Conservation (phyloP, 2,888 invertebrate species). For the Eilema sororculum region DNA sequence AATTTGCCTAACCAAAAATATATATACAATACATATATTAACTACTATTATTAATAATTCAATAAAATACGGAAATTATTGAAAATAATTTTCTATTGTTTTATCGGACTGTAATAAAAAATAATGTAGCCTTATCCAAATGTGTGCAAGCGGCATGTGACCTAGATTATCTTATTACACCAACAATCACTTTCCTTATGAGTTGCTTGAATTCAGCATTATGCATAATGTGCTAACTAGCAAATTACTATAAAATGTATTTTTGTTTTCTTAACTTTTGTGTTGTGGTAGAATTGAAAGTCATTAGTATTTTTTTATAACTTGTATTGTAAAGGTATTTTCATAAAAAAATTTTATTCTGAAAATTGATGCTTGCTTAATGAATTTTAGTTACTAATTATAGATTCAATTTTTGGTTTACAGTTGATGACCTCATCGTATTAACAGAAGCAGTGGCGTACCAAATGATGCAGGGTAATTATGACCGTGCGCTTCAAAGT, state of each 20-base stretch:
- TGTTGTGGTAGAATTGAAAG: constrained; percentile 5
- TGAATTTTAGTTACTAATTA: background rate
- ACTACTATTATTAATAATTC: background rate
- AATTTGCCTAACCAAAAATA: no score
- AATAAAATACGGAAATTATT: background rate
- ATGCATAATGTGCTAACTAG: constrained; percentile 10
- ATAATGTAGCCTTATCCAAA: constrained; percentile 22
- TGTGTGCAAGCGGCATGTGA: constrained; percentile 28
- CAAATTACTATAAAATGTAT: constrained; percentile 8
- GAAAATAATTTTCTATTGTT: background rate
- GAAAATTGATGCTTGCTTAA: background rate
- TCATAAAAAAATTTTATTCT: background rate
- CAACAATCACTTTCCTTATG: constrained; percentile 13
- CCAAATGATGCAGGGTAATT: constrained; percentile 91
- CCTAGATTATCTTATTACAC: constrained; percentile 25
- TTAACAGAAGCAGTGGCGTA: constrained; percentile 93
- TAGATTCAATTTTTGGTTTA: constrained; percentile 59
- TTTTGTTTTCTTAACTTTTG: constrained; percentile 6
- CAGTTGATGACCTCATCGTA: constrained; percentile 94
- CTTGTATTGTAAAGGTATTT: constrained; percentile 4
- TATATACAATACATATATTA: no score
- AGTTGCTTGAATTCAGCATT: constrained; percentile 10
- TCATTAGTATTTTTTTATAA: background rate
- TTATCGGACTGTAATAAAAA: constrained; percentile 6
- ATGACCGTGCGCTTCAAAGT: constrained; percentile 90